Base-by-base conservation (phyloP, 2,797 vertebrate species). In the Melopsittacus undulatus region DNA sequence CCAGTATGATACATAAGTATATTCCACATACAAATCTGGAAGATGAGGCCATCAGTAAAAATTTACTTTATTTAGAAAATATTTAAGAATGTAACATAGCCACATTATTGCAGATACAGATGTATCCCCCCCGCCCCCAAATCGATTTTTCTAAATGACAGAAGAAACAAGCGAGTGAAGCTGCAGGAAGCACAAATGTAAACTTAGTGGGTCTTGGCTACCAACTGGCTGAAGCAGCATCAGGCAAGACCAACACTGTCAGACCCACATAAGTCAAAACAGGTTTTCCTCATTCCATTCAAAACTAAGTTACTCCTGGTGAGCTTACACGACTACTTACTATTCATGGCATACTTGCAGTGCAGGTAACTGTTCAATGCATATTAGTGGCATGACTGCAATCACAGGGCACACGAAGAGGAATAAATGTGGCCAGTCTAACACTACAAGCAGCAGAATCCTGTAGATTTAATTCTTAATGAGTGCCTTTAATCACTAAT, bases 361-460 rank as follows among this genome's bases (percentile, higher is more conserved):
- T 34, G 13, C 21, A 23, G 23, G 54, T 23, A 34, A 34, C 32
- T 57, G 22, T 34, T 34, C n/a, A 57, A 57, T 57, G n/a, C n/a
- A 11, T 24, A 16, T 34, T 57, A 57, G n/a, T 57, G n/a, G 22
- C 56, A 57, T 34, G 3, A 51, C 2, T 3, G 15, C 19, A 78
- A 19, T 67, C 45, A 18, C 18, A 0, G 30, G 14, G 67, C 19
- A 62, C 1, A 57, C 1, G 7, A 51, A 27, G 8, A 61, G 2
- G 3, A 57, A 23, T 6, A 45, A 13, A 45, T 4, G 21, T 1
- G 0, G 29, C 1, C 21, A 59, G 7, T 9, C 43, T 19, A 54
- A n/a, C 0, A 45, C 4, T 17, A 56, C 3, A 74, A 5, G 13
- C 11, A 51, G 3, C 9, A 29, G 10, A 2, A 3, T 52, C 9